These are phyloP conservation scores for Trachops cirrhosus DNA, from an alignment of 2,797 vertebrate genomes.

Conservation along the genomic window DNA sequence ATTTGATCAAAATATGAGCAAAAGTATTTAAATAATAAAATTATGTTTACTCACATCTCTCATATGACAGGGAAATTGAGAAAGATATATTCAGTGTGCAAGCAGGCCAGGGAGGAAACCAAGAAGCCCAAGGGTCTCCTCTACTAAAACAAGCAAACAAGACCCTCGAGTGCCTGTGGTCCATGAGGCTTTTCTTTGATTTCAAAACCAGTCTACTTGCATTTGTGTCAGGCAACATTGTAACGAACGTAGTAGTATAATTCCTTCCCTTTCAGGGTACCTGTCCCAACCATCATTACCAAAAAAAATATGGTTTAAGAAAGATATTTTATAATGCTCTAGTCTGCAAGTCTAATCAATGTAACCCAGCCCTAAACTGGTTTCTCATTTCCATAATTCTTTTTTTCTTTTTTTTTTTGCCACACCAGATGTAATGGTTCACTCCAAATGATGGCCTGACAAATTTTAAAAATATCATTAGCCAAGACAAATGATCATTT, in stretches of 20 bases:
- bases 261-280: neutral
- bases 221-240: neutral
- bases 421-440: neutral
- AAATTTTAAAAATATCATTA: neutral
- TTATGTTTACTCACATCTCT: neutral
- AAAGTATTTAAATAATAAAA: conserved; percentile 12
- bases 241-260: neutral
- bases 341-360: neutral
- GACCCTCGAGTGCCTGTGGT: neutral
- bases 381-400: neutral
- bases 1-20: neutral
- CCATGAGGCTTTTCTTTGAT: neutral
- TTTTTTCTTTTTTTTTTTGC: neutral
- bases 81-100: neutral
- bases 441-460: neutral
- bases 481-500: neutral
- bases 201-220: neutral
- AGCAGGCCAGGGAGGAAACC: neutral
- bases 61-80: neutral
- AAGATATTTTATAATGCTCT: neutral
- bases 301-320: neutral
- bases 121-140: neutral
- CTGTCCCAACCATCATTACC: neutral
- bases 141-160: neutral
- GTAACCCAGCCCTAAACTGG: neutral